A percentile compares a stretch with the other conserved stretches of the same genome.
Conservation (phyloP, 2,888 invertebrate species). For the Acholoe squamosa region DNA sequence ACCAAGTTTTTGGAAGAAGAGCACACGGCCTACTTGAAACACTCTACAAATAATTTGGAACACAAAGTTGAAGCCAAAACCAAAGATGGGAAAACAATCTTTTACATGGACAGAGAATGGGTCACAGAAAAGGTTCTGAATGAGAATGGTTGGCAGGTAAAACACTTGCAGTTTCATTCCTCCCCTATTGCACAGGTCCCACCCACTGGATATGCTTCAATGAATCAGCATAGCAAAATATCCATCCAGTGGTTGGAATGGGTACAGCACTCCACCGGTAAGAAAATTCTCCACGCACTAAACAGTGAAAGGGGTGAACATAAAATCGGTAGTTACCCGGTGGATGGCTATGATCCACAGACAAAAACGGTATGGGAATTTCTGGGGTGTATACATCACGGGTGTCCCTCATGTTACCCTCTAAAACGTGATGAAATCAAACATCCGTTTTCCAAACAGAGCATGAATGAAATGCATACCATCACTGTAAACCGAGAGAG, state of each 20-base stretch:
- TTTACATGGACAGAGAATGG: not conserved
- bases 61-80: not conserved
- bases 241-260: not conserved
- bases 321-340: not conserved
- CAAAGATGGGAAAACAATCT: not conserved
- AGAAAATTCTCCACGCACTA: not conserved
- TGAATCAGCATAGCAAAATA: not conserved
- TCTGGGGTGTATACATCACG: not conserved
- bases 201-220: not conserved
- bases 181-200: not conserved
- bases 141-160: not conserved
- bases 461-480: not conserved
- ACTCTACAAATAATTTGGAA: not conserved
- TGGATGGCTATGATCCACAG: not conserved
- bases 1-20: slow-evolving; percentile 14
- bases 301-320: not conserved
- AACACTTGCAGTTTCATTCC: not conserved
- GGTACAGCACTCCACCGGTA: not conserved
- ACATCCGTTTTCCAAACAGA: not conserved
- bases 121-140: not conserved
- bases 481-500: not conserved
- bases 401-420: not conserved
- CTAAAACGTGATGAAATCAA: not conserved
- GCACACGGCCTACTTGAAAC: not conserved
- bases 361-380: not conserved